Conservation (phyloP, 2,113 vertebrate genomes). For the Callorhinus ursinus region DNA sequence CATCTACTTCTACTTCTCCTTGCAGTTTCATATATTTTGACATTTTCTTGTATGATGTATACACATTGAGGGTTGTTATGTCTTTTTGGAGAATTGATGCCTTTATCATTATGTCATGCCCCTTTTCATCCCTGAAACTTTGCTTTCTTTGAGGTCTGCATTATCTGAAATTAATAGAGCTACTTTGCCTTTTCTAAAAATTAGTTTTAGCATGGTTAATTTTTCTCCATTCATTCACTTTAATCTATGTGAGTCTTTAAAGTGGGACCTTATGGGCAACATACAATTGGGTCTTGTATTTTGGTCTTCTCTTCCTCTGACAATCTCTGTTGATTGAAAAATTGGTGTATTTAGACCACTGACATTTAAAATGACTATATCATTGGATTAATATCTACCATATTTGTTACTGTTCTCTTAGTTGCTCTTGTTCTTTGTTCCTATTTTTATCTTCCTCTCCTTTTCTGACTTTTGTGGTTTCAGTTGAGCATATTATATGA, state of each 20-base stretch:
- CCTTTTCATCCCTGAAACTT: background rate
- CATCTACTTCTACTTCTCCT: too few species aligned
- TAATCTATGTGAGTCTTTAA: background rate
- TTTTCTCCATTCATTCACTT: background rate
- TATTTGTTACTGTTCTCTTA: background rate
- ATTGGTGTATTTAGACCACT: background rate
- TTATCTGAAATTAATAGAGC: background rate
- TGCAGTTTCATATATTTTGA: background rate
- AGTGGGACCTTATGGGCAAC: background rate
- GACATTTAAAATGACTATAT: background rate
- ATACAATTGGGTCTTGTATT: background rate
- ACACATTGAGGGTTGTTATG: background rate
- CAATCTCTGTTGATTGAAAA: background rate
- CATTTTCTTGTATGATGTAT: background rate
- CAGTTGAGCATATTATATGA: background rate
- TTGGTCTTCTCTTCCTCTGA: background rate
- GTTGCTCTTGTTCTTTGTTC: background rate
- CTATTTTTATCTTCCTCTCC: background rate
- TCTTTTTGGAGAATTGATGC: background rate
- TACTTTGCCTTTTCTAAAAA: background rate
- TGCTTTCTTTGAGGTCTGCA: background rate
- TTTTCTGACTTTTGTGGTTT: background rate
- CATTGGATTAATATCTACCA: background rate
- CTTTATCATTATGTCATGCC: background rate
- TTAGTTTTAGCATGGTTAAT: background rate